Conservation (phyloP, 2,113 vertebrate genomes). For the Crotophaga sulcirostris region DNA sequence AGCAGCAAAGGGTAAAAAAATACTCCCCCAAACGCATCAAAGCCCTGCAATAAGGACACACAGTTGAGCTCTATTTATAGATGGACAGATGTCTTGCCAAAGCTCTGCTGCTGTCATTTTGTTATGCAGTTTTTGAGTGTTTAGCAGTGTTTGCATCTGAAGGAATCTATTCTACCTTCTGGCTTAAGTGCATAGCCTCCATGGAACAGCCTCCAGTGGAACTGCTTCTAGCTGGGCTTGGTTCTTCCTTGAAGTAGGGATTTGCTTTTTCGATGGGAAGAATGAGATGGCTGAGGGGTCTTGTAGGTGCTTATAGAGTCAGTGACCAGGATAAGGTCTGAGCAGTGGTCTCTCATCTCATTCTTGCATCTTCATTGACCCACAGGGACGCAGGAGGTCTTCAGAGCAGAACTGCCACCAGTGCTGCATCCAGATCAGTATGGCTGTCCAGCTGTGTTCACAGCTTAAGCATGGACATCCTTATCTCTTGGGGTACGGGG, state of each 20-base stretch:
- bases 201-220: neutral
- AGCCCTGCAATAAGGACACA: conserved; percentile 15
- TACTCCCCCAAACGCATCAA: conserved; percentile 27
- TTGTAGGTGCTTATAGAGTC: neutral
- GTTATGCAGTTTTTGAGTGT: neutral
- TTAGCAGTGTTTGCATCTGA: neutral
- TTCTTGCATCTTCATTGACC: neutral
- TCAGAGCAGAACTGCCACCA: neutral
- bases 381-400: neutral
- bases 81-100: conserved; percentile 52
- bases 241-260: neutral
- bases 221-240: neutral
- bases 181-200: neutral
- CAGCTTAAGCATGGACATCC: neutral
- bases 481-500: neutral
- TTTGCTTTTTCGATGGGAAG: neutral
- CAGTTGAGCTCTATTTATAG: conserved; percentile 52
- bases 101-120: neutral
- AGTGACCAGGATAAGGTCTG: neutral
- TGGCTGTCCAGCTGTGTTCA: neutral
- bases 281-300: neutral
- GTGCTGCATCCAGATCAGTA: rapidly evolving
- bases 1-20: neutral
- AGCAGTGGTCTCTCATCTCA: neutral
- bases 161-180: neutral